Conservation (phyloP, 2,797 vertebrate species). For the Cynodonichthys magdalenae region DNA sequence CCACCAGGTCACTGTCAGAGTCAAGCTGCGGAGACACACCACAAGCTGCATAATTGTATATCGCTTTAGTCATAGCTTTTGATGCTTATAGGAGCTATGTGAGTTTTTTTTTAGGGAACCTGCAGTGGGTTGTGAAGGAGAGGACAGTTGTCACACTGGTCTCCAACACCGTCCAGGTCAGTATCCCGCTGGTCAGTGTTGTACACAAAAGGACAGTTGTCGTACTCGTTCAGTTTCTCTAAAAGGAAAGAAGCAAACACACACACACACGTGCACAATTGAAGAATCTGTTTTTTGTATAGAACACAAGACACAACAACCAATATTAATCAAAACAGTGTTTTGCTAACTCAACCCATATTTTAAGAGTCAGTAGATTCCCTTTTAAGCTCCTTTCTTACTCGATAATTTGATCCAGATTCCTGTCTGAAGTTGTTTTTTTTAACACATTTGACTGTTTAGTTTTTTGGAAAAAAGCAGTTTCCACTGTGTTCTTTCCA, state of each 20-base stretch:
- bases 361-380: not conserved
- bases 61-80: not conserved
- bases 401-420: not conserved
- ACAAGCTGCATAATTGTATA: not conserved
- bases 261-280: constrained; percentile 5
- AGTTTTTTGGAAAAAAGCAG: too few species aligned
- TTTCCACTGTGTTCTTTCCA: not conserved
- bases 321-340: constrained; percentile 9
- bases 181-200: constrained; percentile 96
- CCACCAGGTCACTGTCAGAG: constrained; percentile 92
- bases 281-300: not conserved
- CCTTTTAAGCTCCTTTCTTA: not conserved
- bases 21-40: constrained; percentile 80
- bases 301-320: not conserved
- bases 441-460: too few species aligned
- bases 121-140: constrained; percentile 93
- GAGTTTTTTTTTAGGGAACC: constrained; percentile 68
- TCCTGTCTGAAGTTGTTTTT: not conserved
- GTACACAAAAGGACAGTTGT: constrained; percentile 94
- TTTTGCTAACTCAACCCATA: too few species aligned
- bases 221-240: constrained; percentile 92
- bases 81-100: not conserved
- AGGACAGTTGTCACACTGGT: constrained; percentile 97
- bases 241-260: constrained; percentile 19
- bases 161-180: constrained; percentile 93